These are phyloP conservation scores for Drosophila varians DNA, from an alignment of 1,140 invertebrate genomes.

Conservation along the genomic window DNA sequence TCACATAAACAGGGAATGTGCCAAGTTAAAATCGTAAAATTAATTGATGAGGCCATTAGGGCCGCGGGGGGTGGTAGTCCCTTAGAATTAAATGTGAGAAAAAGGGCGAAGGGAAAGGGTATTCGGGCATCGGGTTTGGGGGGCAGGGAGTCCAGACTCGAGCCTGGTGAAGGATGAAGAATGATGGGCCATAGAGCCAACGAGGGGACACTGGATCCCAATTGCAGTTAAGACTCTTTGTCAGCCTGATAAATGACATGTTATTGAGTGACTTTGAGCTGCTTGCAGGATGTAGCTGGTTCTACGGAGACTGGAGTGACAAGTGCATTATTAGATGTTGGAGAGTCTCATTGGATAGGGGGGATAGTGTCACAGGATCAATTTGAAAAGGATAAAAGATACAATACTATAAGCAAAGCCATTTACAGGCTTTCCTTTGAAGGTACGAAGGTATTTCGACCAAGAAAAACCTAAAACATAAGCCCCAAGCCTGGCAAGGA, in stretches of 20 bases:
- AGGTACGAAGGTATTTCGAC: too few relatives aligned
- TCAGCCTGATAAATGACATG: slow-evolving; percentile 48
- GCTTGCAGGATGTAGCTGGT: neutral
- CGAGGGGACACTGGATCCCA: neutral
- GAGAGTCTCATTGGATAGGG: neutral
- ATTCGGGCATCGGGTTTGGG: neutral
- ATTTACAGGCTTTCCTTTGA: too few relatives aligned
- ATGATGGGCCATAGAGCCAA: neutral
- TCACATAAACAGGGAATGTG: neutral
- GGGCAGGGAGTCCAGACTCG: neutral
- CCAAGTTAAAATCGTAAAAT: slow-evolving; percentile 6
- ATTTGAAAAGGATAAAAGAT: too few relatives aligned
- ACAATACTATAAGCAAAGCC: too few relatives aligned
- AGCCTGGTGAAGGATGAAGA: neutral
- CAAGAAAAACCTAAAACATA: neutral
- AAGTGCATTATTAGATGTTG: neutral
- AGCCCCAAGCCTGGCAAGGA: neutral
- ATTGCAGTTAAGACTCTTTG: slow-evolving; percentile 21
- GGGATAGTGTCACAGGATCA: too few relatives aligned
- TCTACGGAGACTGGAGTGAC: neutral
- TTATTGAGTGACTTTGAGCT: slow-evolving; percentile 45
- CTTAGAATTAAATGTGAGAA: slow-evolving; percentile 3
- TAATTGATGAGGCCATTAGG: slow-evolving; percentile 37
- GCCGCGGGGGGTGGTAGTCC: neutral
- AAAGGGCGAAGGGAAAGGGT: neutral